Conservation (phyloP, 1,140 invertebrate genomes). For the Sinella curviseta region DNA sequence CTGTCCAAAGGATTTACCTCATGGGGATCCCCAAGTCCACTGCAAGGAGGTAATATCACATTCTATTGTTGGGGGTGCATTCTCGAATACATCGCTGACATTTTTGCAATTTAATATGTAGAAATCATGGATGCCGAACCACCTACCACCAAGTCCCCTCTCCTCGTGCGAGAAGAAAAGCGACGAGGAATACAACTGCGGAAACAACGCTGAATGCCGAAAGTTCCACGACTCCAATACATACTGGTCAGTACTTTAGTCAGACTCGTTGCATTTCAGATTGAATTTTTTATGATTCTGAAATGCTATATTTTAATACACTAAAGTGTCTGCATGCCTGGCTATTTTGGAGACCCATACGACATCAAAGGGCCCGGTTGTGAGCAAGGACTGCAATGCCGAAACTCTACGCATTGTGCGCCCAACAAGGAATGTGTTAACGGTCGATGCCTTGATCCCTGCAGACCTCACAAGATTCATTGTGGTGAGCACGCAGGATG, state of each 20-base stretch:
- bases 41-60: constrained; percentile 31
- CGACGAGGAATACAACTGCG: not conserved
- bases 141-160: not conserved
- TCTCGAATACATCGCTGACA: too few species aligned
- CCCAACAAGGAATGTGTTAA: constrained; percentile 29
- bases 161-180: constrained; percentile 3
- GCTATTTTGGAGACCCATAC: constrained; percentile 71
- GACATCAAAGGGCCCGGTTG: constrained; percentile 25
- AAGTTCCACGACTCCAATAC: not conserved
- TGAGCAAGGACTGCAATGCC: constrained; percentile 26
- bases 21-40: constrained; percentile 28
- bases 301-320: too few species aligned
- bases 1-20: constrained; percentile 69
- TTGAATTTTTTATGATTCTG: not conserved
- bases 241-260: not conserved
- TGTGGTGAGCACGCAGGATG: constrained; percentile 30
- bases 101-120: not conserved
- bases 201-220: constrained; percentile 26
- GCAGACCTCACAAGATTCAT: not conserved
- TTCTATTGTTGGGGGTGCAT: not conserved
- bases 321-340: constrained; percentile 62
- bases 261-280: not conserved
- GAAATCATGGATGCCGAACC: constrained; percentile 35
- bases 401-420: constrained; percentile 20
- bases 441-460: constrained; percentile 35